A percentile compares a stretch with the other conserved stretches of the same genome.
Evolutionary conservation across 2,888 invertebrate species (phyloP).

Genomic region (Pedicia rivosa): DNA sequence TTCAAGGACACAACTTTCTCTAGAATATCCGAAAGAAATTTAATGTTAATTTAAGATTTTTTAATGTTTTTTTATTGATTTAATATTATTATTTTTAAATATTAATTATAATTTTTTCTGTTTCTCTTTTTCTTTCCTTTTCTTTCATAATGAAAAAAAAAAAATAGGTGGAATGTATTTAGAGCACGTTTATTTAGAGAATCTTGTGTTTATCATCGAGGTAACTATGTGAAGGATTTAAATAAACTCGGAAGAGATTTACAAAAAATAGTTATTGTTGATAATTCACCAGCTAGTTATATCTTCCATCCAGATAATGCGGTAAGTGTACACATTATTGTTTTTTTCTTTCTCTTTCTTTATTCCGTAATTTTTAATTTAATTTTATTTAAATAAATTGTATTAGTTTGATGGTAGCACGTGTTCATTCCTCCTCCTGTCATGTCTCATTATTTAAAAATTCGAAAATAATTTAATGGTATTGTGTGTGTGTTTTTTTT

Average conservation of each 20-base stretch:
- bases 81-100: constrained; percentile 1
- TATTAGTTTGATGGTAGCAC: too few relatives aligned
- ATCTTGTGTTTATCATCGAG: constrained; percentile 98
- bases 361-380: too few relatives aligned
- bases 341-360: background rate
- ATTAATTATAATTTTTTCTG: background rate
- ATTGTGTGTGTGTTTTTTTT: too few relatives aligned
- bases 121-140: background rate
- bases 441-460: too few relatives aligned
- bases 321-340: constrained; percentile 44
- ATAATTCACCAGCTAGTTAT: constrained; percentile 99
- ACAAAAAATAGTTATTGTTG: constrained; percentile 93
- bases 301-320: constrained; percentile 99
- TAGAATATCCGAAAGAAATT: too few relatives aligned
- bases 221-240: constrained; percentile 99
- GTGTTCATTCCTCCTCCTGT: too few relatives aligned
- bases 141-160: too few relatives aligned
- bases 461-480: too few relatives aligned
- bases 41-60: too few relatives aligned
- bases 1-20: too few relatives aligned
- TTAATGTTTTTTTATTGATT: too few relatives aligned
- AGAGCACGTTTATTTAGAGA: constrained; percentile 94
- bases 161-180: constrained; percentile 90
- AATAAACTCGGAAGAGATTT: constrained; percentile 94
- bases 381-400: too few relatives aligned